These are phyloP conservation scores for Ephestia elutella DNA, from an alignment of 1,140 invertebrate species.

Conservation along the genomic window DNA sequence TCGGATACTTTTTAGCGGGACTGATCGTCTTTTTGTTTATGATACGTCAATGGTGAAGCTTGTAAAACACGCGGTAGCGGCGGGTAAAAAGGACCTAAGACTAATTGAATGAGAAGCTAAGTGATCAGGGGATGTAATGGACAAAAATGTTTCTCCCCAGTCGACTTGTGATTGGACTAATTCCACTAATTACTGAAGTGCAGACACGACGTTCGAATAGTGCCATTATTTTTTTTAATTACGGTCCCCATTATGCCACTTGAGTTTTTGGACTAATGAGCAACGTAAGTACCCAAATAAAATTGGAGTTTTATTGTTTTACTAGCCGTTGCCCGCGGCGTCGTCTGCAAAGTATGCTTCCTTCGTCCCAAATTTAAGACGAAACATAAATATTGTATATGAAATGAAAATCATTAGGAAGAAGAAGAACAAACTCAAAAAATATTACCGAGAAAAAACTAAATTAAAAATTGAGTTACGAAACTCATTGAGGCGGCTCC, in stretches of 20 bases:
- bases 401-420: too few species aligned
- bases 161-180: neutral
- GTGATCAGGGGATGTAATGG: neutral
- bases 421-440: too few species aligned
- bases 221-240: conserved; percentile 1
- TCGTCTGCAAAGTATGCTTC: too few species aligned
- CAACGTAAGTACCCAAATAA: neutral
- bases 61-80: too few species aligned
- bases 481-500: neutral
- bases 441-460: neutral
- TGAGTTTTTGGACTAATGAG: conserved; percentile 1
- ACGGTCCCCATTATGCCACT: neutral
- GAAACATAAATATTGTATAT: too few species aligned
- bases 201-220: neutral
- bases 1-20: too few species aligned
- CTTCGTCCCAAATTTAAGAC: too few species aligned
- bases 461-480: conserved; percentile 2
- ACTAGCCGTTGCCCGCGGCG: too few species aligned
- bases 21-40: too few species aligned
- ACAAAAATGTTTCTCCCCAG: neutral
- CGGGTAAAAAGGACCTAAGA: neutral
- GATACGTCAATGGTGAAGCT: too few species aligned
- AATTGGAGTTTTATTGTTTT: neutral
- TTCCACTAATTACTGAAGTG: neutral
- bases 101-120: neutral